Evolutionary conservation across 2,888 invertebrate genomes (phyloP).

Genomic region (Crocallis elinguaria): DNA sequence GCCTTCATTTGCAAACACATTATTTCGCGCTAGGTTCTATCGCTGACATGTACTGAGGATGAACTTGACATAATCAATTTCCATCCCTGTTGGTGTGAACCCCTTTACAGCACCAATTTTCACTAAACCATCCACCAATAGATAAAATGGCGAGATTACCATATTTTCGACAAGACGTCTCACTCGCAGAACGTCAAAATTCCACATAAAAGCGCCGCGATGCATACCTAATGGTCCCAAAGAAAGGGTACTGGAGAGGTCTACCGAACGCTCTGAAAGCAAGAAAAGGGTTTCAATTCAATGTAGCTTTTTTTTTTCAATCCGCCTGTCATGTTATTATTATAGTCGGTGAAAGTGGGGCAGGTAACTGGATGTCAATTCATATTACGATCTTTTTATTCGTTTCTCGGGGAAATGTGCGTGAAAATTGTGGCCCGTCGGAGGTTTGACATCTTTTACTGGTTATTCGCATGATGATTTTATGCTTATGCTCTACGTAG

Average conservation of each 20-base stretch:
- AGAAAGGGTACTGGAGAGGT: conserved; percentile 16
- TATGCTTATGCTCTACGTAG: conserved; percentile 7
- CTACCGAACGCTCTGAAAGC: conserved; percentile 11
- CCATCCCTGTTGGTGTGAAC: too few species aligned
- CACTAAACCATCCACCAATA: neutral
- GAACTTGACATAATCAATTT: neutral
- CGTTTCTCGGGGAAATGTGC: conserved; percentile 19
- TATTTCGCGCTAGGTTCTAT: too few species aligned
- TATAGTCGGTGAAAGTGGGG: conserved; percentile 27
- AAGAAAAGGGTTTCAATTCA: conserved; percentile 35
- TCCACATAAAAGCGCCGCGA: conserved; percentile 5
- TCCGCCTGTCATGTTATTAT: conserved; percentile 38
- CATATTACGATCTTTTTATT: conserved; percentile 26
- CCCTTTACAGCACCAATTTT: too few species aligned
- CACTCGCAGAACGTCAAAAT: conserved; percentile 2
- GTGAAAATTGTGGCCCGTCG: conserved; percentile 21
- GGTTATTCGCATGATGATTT: conserved; percentile 17
- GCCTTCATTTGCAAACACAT: too few species aligned
- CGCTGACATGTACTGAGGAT: too few species aligned
- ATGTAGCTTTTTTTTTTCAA: conserved; percentile 33
- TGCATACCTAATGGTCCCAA: conserved; percentile 23
- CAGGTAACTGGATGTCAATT: conserved; percentile 31
- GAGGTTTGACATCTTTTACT: conserved; percentile 19
- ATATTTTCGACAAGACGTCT: neutral
- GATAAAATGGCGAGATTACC: conserved; percentile 4